Conservation (phyloP, 2,113 vertebrate genomes). For the Erinaceus europaeus region DNA sequence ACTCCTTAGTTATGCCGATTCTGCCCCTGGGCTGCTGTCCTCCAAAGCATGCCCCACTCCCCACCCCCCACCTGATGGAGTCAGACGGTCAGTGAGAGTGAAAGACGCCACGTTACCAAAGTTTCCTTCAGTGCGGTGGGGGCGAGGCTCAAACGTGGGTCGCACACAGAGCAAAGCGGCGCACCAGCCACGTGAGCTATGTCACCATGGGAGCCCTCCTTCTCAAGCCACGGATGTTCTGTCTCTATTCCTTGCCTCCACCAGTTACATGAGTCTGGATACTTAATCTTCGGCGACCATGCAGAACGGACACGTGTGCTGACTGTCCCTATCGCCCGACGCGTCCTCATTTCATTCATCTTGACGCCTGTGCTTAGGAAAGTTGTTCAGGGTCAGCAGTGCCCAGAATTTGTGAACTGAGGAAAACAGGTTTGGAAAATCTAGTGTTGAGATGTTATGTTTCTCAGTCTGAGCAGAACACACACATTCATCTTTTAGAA, state of each 20-base stretch:
- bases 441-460: neutral
- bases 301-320: no score
- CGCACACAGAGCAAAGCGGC: no score
- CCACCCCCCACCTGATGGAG: no score
- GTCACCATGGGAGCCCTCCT: no score
- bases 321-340: neutral
- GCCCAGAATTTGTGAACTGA: slow-evolving; percentile 5
- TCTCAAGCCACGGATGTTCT: no score
- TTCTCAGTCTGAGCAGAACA: neutral
- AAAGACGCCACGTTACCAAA: no score
- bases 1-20: neutral
- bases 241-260: no score
- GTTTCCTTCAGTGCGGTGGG: no score
- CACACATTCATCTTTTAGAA: slow-evolving; percentile 15
- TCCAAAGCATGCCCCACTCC: no score
- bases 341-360: neutral
- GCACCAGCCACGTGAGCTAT: no score
- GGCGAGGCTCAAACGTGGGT: no score
- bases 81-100: no score
- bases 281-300: neutral
- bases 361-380: neutral
- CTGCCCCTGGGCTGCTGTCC: neutral
- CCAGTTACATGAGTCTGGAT: neutral
- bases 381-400: neutral
- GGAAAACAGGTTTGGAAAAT: neutral